phyloP scores from a whole-genome alignment of 2,797 vertebrate species.

The Argya squamiceps region DNA sequence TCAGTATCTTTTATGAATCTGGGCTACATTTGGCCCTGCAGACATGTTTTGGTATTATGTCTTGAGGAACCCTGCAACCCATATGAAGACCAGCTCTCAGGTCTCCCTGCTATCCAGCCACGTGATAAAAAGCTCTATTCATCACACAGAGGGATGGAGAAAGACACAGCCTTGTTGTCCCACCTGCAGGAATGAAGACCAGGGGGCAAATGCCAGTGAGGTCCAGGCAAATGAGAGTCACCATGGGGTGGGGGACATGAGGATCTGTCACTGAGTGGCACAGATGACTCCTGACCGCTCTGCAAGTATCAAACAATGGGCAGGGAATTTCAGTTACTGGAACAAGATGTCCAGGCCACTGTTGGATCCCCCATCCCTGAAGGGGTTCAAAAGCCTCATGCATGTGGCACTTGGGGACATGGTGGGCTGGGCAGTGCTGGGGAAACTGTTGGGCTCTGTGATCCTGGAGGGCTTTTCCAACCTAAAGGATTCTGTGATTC shows the following conservation, averaged over 20 bases:
- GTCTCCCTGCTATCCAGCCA: not conserved
- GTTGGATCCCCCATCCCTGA: not conserved
- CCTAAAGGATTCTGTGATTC: not conserved
- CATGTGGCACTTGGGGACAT: not conserved
- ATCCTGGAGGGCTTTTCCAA: not conserved
- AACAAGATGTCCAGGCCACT: not conserved
- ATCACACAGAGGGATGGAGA: not conserved
- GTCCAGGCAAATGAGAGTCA: not conserved
- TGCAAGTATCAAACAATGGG: not conserved
- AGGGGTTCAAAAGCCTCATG: rapidly evolving
- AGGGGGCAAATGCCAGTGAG: rapidly evolving
- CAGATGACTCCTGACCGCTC: not conserved
- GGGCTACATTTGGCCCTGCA: not conserved
- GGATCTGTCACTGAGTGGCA: not conserved
- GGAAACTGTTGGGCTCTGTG: rapidly evolving
- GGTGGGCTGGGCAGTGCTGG: not conserved
- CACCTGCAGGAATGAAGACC: not conserved
- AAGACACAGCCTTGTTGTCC: not conserved
- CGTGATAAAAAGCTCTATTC: not conserved
- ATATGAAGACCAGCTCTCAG: not conserved
- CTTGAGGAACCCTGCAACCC: not conserved
- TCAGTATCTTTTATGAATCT: not conserved
- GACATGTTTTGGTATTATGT: not conserved
- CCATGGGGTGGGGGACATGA: rapidly evolving
- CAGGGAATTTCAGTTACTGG: not conserved